Base-by-base conservation (phyloP, 2,797 vertebrate genomes). In the Hippocampus kuda region DNA sequence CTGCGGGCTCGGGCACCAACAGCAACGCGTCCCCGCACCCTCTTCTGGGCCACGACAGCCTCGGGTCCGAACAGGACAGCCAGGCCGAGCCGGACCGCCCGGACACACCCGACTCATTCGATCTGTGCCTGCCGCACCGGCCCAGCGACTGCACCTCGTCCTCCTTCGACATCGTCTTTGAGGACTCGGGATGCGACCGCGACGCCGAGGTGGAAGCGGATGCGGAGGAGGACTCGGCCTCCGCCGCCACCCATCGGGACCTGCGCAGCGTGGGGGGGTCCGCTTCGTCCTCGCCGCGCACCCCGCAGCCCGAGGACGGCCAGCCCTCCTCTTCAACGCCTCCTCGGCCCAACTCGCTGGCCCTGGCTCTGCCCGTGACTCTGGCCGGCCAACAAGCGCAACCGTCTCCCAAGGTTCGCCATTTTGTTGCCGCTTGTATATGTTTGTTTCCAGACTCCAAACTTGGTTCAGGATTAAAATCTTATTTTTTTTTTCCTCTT, bases 121-220 rank as follows among this genome's bases (percentile, higher is more conserved):
- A 94, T 86, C 81, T 93, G 0, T 91, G 90, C 76, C 88, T 92
- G 24, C 89, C 92, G 0, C 83, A 90, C 0, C 81, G 86, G 49
- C 88, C 90, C 68, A 79, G 85, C 51, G 96, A 98, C 85, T 92
- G 94, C 79, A 99, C 95, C 18, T 95, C 96, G 22, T 99, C 96
- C n/a, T 99, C 97, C 42, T 92, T 93, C 1, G 92, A 93, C 75
- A 98, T 99, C 9, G 93, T 99, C 48, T 99, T 99, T 49, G 96
- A 99, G 84, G 97, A 99, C 87, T 99, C 97, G 30, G 95, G 94
- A 70, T 98, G 96, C 59, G 94, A 97, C 26, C 89, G 91, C 0
- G 94, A 95, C 5, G 89, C 85, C 53, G 53, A n/a, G 22, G 53
- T 54, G 3, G 53, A 54, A 10, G 53, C 9, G 51, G 51, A 53